Evolutionary conservation across 2,113 vertebrate genomes (phyloP).

Genomic region (cattle (Bos taurus)): DNA sequence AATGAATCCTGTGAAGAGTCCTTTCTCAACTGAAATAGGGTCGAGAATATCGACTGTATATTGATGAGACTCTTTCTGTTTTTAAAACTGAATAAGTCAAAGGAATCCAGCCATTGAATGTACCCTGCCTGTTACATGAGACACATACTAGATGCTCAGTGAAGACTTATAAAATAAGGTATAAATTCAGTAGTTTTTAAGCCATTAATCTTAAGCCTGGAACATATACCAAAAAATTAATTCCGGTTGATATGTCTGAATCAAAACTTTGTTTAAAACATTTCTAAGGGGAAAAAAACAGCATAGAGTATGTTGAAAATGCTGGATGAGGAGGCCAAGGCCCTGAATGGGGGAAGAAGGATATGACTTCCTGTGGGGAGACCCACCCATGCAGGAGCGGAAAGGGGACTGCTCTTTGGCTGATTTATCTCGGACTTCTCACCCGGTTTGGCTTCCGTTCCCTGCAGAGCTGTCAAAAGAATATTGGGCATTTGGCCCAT

Average conservation of each 20-base stretch:
- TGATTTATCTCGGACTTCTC: slow-evolving; percentile 36
- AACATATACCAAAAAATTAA: not conserved
- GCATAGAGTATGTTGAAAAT: not conserved
- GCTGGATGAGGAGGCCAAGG: not conserved
- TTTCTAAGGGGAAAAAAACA: not conserved
- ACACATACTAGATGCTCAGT: not conserved
- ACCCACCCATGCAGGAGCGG: not conserved
- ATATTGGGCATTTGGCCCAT: not conserved
- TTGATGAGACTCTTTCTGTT: not conserved
- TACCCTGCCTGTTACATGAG: not conserved
- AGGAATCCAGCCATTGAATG: not conserved
- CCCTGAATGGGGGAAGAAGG: not conserved
- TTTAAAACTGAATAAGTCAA: not conserved
- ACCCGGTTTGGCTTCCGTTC: slow-evolving; percentile 17
- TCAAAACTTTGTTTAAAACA: not conserved
- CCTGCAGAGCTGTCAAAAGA: not conserved
- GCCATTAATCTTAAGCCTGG: not conserved
- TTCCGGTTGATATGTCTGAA: not conserved
- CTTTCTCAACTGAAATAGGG: not conserved
- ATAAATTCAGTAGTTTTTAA: not conserved
- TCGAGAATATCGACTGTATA: not conserved
- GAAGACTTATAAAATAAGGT: not conserved
- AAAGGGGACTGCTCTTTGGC: rapidly evolving
- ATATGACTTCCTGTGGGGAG: not conserved
- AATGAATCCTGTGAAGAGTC: not conserved